Evolutionary conservation across 2,888 invertebrate genomes (phyloP).

Genomic region (Scaeva pyrastri): DNA sequence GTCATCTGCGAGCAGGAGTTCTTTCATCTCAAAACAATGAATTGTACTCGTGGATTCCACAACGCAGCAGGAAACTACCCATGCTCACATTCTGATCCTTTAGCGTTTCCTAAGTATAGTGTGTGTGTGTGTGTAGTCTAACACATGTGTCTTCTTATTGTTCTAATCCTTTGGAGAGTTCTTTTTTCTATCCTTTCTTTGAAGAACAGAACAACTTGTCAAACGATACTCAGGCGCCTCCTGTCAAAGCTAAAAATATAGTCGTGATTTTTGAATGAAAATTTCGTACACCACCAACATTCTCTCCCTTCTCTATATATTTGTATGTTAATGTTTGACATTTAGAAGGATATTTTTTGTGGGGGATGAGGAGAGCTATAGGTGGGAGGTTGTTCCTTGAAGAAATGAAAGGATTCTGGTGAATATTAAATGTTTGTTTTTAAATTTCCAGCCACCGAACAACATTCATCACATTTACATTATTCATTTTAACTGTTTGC

Average conservation of each 20-base stretch:
- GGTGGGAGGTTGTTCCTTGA: too few relatives aligned
- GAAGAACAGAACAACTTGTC: conserved; percentile 5
- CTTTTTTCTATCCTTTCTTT: conserved; percentile 4
- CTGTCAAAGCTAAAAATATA: not conserved
- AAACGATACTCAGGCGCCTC: not conserved
- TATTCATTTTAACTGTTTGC: conserved; percentile 36
- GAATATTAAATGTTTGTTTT: not conserved
- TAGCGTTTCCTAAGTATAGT: not conserved
- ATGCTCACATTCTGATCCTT: conserved; percentile 1
- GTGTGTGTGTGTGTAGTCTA: not conserved
- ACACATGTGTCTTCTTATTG: not conserved
- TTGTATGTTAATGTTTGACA: conserved; percentile 6
- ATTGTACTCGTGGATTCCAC: conserved; percentile 37
- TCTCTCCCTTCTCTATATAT: not conserved
- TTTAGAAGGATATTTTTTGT: not conserved
- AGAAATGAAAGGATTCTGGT: not conserved
- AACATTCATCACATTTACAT: conserved; percentile 57
- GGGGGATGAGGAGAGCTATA: too few relatives aligned
- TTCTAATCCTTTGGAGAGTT: conserved; percentile 6
- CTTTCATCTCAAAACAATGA: conserved; percentile 18
- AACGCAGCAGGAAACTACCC: conserved; percentile 49
- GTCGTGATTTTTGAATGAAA: not conserved
- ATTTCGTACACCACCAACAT: not conserved
- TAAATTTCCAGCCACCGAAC: conserved; percentile 16
- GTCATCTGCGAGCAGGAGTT: conserved; percentile 13